Conservation (phyloP, 2,113 vertebrate genomes). For the Apistogramma diplotaenia region DNA sequence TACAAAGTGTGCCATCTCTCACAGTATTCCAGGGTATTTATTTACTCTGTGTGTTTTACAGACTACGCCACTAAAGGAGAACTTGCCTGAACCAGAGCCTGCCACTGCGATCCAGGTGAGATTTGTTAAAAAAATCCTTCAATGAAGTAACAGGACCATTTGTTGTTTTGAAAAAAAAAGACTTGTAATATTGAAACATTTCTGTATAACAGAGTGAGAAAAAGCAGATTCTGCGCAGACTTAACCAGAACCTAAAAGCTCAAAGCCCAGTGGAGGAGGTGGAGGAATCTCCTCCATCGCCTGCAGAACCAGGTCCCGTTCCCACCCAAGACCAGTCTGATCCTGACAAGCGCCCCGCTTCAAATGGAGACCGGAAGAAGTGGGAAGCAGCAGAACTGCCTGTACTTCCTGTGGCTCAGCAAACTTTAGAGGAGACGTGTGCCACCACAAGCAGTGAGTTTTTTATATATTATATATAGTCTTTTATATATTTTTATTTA, state of each 20-base stretch:
- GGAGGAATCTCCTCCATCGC: background rate
- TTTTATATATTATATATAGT: no score
- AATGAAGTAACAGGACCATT: background rate
- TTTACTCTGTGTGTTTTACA: constrained; percentile 20
- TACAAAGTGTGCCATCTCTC: background rate
- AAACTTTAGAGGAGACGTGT: constrained; percentile 79
- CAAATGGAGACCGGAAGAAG: constrained; percentile 80
- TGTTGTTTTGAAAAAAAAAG: fast-evolving
- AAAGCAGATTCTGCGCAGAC: constrained; percentile 87
- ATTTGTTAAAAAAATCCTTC: background rate
- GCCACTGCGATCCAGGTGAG: constrained; percentile 59
- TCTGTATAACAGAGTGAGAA: constrained; percentile 81
- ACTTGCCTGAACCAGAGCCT: constrained; percentile 31
- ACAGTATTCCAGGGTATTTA: background rate
- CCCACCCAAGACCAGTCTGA: constrained; percentile 33
- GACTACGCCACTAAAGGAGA: constrained; percentile 60
- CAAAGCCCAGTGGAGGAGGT: constrained; percentile 71
- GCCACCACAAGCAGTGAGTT: constrained; percentile 55
- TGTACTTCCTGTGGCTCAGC: constrained; percentile 78
- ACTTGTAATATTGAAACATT: background rate
- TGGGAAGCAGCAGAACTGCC: constrained; percentile 85
- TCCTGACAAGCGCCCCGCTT: constrained; percentile 37
- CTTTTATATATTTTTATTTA: no score
- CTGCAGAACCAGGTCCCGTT: constrained; percentile 31
- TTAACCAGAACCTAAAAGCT: constrained; percentile 91